Base-by-base conservation (phyloP, 1,140 invertebrate species). In the Drosophila kepulauana region DNA sequence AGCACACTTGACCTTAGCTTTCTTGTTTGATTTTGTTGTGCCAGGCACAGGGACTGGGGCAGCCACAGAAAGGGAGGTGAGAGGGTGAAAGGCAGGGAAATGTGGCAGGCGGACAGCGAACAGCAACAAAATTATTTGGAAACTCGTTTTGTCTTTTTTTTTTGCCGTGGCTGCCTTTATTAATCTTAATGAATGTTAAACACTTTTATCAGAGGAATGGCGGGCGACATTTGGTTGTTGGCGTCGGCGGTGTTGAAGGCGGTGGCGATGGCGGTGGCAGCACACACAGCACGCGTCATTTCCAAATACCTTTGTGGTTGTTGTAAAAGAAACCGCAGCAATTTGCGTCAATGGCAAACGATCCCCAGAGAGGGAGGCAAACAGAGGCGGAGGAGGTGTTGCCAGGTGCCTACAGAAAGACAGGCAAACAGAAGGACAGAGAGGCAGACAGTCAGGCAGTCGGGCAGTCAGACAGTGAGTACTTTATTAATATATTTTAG, bases 101-200 rank as follows among this genome's bases (percentile, higher is more conserved):
- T 30, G 48, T 43, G 51, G 16, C 7, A 15, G 11, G 48, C 62
- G 61, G 45, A 25, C 20, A 25, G 3, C 20, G 20, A 25, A 25
- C 20, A 25, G 51, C 51, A 62, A 52, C 51, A 48, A 45, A 75
- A 80, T 79, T 79, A 64, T 80, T 82, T 78, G 56, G 52, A 84
- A 87, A 87, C 84, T 78, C 49, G 84, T 87, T 87, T 88, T 25
- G 20, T 25, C n/a, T 46, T 51, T 10, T 7, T 7, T 25, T 30
- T 38, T 54, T 78, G 70, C 35, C 20, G 77, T 57, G 35, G 16
- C 54, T 69, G 78, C 74, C 77, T 82, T 80, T 89, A 89, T 85
- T 89, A 89, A 89, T 89, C 85, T 89, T 89, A 89, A 89, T 89
- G 86, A 89, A 89, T 89, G 85, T 89, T 89, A 89, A 89, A 89